These are phyloP conservation scores for Chrosomus eos DNA, from an alignment of 2,797 vertebrate genomes.

Conservation along the genomic window DNA sequence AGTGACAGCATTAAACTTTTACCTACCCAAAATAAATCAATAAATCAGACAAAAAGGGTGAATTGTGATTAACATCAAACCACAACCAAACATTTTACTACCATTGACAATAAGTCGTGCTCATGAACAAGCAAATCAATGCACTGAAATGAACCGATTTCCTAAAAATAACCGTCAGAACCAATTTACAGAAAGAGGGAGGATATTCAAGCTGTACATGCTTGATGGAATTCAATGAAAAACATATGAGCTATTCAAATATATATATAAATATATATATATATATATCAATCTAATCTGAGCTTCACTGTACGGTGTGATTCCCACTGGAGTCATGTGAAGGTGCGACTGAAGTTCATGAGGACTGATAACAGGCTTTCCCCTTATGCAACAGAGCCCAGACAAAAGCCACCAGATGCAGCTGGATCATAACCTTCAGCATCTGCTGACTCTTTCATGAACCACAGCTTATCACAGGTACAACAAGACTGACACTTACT, in stretches of 20 bases:
- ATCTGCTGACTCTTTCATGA: not conserved
- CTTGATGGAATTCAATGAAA: not conserved
- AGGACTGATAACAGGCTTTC: conserved; percentile 68
- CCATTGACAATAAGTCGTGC: not conserved
- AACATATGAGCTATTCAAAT: not conserved
- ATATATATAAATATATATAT: not conserved
- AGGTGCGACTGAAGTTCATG: conserved; percentile 71
- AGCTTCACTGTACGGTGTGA: not conserved
- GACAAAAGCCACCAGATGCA: conserved; percentile 11
- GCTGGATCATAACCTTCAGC: not conserved
- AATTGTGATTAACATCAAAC: not conserved
- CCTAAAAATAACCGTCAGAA: not conserved
- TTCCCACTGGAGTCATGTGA: not conserved
- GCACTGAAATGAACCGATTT: not conserved
- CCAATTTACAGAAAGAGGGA: not conserved
- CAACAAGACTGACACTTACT: not conserved
- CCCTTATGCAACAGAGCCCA: conserved; percentile 6
- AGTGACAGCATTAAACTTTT: not conserved
- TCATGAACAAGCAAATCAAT: not conserved
- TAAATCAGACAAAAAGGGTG: not conserved
- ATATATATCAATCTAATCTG: not conserved
- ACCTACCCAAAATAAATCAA: not conserved
- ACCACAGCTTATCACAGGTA: not conserved
- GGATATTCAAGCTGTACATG: not conserved
- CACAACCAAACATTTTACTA: not conserved